Evolutionary conservation across 2,797 vertebrate species (phyloP).

Genomic region (Acipenser oxyrinchus): DNA sequence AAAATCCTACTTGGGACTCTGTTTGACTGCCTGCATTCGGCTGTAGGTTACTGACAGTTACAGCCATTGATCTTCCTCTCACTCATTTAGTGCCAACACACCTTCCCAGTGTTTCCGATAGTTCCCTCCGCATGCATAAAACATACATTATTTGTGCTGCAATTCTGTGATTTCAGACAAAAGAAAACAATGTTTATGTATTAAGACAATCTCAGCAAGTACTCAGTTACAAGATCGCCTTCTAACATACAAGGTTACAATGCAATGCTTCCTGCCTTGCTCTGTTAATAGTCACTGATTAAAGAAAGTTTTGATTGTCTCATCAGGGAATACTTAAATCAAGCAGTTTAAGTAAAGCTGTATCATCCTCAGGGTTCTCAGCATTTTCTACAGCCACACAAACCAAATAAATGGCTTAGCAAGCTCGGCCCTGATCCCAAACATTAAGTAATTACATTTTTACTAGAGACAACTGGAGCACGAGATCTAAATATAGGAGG

Average conservation of each 20-base stretch:
- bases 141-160: slow-evolving; percentile 22
- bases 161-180: slow-evolving; percentile 59
- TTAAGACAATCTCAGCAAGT: neutral
- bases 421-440: slow-evolving; percentile 33
- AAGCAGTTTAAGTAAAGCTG: slow-evolving; percentile 12
- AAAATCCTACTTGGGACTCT: no score
- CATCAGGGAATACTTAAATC: slow-evolving; percentile 8
- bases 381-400: slow-evolving; percentile 2
- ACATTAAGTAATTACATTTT: slow-evolving; percentile 74
- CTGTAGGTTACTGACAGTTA: no score
- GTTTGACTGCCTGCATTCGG: no score
- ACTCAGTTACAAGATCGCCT: neutral
- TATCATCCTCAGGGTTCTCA: neutral
- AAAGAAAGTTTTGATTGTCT: slow-evolving; percentile 17
- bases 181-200: neutral
- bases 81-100: no score
- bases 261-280: slow-evolving; percentile 4
- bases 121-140: no score
- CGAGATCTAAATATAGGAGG: slow-evolving; percentile 69
- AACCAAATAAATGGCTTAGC: slow-evolving; percentile 10
- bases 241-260: slow-evolving; percentile 26
- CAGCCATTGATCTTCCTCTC: no score
- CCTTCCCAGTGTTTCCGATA: no score
- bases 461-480: slow-evolving; percentile 75
- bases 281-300: slow-evolving; percentile 6